Percentiles rank a stretch among this genome's conserved stretches.
Conservation (phyloP, 2,888 invertebrate genomes). For the Toxonevra muliebris region DNA sequence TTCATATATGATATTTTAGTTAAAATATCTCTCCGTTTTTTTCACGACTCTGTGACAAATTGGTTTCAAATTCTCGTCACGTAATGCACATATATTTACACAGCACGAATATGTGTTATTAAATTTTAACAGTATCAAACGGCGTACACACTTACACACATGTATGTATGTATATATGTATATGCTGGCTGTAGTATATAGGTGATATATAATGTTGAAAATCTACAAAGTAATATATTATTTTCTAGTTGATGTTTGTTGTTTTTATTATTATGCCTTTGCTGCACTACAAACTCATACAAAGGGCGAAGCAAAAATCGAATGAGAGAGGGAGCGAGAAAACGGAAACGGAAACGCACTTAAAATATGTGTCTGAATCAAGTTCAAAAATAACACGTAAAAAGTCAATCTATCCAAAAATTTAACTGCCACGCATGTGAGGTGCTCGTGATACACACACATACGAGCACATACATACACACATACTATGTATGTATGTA, state of each 20-base stretch:
- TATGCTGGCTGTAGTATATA: conserved; percentile 2
- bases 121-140: conserved; percentile 6
- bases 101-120: not conserved
- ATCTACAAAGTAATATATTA: not conserved
- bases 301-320: conserved; percentile 1
- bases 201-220: not conserved
- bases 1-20: too few species aligned
- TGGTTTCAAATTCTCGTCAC: conserved; percentile 38
- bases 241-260: not conserved
- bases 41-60: conserved; percentile 34
- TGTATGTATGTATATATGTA: not conserved
- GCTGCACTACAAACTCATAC: not conserved
- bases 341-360: not conserved
- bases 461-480: too few species aligned
- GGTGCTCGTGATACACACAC: too few species aligned
- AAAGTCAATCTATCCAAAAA: conserved; percentile 19
- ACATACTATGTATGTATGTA: not conserved
- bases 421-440: too few species aligned
- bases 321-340: not conserved
- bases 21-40: not conserved
- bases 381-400: conserved; percentile 19
- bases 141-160: not conserved
- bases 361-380: not conserved
- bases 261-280: not conserved
- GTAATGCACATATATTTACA: conserved; percentile 16